Percentiles rank a stretch among this genome's conserved stretches.
These are phyloP conservation scores for Caenorhabditis wallacei DNA, from an alignment of 2,888 invertebrate genomes.

Conservation along the genomic window DNA sequence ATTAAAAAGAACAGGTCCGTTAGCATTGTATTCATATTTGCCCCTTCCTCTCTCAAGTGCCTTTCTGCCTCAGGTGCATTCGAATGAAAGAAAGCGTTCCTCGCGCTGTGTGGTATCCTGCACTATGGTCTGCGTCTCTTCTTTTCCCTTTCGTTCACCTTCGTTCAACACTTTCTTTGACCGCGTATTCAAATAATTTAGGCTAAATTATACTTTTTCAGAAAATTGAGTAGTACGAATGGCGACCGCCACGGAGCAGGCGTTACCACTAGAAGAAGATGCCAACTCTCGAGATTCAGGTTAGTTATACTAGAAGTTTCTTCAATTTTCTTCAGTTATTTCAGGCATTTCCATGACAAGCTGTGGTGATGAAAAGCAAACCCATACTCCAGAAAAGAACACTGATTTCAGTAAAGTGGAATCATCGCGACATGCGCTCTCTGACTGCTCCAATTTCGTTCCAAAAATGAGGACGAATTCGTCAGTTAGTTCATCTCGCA, in stretches of 20 bases:
- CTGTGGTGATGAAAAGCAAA: conserved; percentile 1
- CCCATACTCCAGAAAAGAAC: neutral
- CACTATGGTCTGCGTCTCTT: neutral
- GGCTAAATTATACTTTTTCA: conserved; percentile 7
- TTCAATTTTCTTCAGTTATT: neutral
- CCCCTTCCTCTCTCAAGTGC: no score
- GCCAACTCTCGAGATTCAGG: conserved; percentile 63
- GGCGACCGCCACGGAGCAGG: conserved; percentile 34
- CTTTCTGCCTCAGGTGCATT: no score
- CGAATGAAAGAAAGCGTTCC: no score
- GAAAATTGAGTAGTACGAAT: conserved; percentile 32
- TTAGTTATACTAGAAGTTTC: neutral
- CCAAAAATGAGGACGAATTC: conserved; percentile 38
- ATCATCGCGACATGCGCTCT: conserved; percentile 38
- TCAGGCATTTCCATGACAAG: conserved; percentile 51
- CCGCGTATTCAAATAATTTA: conserved; percentile 8
- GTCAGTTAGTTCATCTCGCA: conserved; percentile 52
- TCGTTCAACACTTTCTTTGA: neutral
- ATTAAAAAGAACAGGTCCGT: no score
- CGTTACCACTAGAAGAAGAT: conserved; percentile 50
- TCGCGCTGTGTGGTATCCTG: neutral
- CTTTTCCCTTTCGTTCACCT: neutral
- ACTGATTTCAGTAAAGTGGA: conserved; percentile 32
- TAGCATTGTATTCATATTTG: no score
- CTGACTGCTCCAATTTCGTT: conserved; percentile 61